A percentile compares a stretch with the other conserved stretches of the same genome.
These are phyloP conservation scores for Leptopilina boulardi DNA, from an alignment of 1,140 invertebrate species.

Conservation along the genomic window DNA sequence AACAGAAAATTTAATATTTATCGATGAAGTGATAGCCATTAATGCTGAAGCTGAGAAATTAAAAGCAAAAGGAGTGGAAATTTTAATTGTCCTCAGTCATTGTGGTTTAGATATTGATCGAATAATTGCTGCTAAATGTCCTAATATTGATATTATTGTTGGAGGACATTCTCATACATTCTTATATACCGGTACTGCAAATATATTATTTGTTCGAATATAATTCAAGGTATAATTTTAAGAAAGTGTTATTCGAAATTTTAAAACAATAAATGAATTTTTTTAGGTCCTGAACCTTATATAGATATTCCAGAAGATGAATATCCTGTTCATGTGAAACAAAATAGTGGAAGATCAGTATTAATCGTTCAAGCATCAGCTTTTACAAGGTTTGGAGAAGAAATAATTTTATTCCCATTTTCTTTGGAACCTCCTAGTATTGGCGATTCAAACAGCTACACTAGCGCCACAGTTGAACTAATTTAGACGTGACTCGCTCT, in stretches of 20 bases:
- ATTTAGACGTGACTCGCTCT: no score
- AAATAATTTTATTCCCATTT: no score
- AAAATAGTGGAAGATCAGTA: conserved; percentile 78
- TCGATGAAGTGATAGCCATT: conserved; percentile 82
- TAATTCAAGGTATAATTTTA: no score
- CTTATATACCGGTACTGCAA: conserved; percentile 80
- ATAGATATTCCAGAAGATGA: conserved; percentile 76
- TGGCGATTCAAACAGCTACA: no score
- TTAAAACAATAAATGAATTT: not conserved
- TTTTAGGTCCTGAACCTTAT: conserved; percentile 74
- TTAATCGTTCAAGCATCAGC: conserved; percentile 84
- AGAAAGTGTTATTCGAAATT: not conserved
- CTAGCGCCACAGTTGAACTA: no score
- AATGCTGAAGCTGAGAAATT: conserved; percentile 80
- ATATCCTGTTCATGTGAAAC: conserved; percentile 82
- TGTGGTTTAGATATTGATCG: conserved; percentile 84
- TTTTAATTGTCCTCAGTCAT: conserved; percentile 88
- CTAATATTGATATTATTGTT: conserved; percentile 87
- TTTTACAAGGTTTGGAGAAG: conserved; percentile 77
- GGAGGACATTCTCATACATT: conserved; percentile 93
- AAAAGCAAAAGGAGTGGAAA: conserved; percentile 80
- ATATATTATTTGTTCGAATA: no score
- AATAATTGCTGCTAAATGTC: conserved; percentile 80
- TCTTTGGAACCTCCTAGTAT: no score
- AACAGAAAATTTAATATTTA: conserved; percentile 80